Evolutionary conservation across 1,140 invertebrate genomes (phyloP), one percentile per base, ranked within the genome.

Genomic region (Stegodyphus dumicola): DNA sequence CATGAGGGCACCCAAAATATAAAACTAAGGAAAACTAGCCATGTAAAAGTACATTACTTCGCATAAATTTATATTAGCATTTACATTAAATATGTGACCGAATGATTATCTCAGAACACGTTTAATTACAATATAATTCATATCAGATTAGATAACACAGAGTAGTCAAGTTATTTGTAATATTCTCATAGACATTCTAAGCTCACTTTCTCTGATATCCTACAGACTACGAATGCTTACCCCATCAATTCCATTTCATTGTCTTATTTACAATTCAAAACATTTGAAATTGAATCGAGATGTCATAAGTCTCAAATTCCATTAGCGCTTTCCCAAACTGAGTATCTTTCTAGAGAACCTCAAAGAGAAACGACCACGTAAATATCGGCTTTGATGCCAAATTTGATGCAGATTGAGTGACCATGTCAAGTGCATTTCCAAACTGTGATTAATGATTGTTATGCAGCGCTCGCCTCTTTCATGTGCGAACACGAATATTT

Each of bases 251-350:
- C 9, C 56, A 60, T 60, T 60, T 60, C 9, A 15, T 51, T 70
- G 78, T 80, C 60, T 52, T 7, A 80, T 80, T 80, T 71, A 56
- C 53, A 80, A 71, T 80, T 80, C 78, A 80, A 80, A 80, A 67
- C 67, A 69, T 70, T 78, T 53, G 17, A 53, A 65, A 78, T 33
- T 73, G 52, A 10, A 73, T 51, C 52, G 65, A 80, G 53, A 71
- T 71, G 49, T 71, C 54, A 56, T 69, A 69, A 70, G 78, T 71
- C 67, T 80, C 53, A 48, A 69, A 80, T 80, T 80, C 71, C 78
- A 80, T 80, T 80, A 80, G 49, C 69, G 70, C 53, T 69, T 48
- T 56, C 69, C 78, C 60, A 80, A 80, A 80, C 65, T 71, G 78
- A 71, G 65, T 18, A 33, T 65, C 51, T 80, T 51, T 15, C 18